These are phyloP conservation scores for Miichthys miiuy DNA, from an alignment of 2,797 vertebrate genomes.

Conservation along the genomic window DNA sequence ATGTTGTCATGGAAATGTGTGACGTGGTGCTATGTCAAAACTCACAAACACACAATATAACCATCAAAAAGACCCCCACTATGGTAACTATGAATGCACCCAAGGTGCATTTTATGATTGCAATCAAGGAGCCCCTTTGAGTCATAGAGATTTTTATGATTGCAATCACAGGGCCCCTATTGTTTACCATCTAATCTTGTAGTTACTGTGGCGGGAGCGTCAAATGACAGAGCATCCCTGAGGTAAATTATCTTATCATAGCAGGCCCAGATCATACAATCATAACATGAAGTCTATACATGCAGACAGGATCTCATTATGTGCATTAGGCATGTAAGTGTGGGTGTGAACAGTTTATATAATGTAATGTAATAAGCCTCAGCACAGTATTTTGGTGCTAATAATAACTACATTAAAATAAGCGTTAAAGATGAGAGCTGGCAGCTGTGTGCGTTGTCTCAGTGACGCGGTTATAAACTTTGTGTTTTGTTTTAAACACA, in stretches of 20 bases:
- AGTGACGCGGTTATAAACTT: not conserved
- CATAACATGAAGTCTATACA: too few relatives aligned
- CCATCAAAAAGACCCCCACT: constrained; percentile 42
- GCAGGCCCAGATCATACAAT: constrained; percentile 1
- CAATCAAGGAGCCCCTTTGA: constrained; percentile 64
- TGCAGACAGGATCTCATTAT: not conserved
- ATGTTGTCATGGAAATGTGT: constrained; percentile 43
- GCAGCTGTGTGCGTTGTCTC: not conserved
- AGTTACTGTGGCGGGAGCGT: constrained; percentile 49
- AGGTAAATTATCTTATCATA: constrained; percentile 7
- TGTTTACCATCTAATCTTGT: constrained; percentile 53
- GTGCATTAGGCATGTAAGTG: not conserved
- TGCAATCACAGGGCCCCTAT: constrained; percentile 72
- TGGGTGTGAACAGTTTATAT: not conserved
- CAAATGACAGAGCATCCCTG: constrained; percentile 32
- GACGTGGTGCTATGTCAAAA: not conserved
- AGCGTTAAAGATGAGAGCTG: not conserved
- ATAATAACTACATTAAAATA: too few relatives aligned
- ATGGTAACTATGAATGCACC: constrained; percentile 42
- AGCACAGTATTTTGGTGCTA: not conserved
- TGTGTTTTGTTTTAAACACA: not conserved
- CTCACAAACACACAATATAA: constrained; percentile 13
- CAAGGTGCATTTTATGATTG: constrained; percentile 63
- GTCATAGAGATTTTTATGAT: constrained; percentile 60
- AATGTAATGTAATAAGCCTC: too few relatives aligned